Conservation (phyloP, 2,113 vertebrate species). For the Leptodactylus fuscus region DNA sequence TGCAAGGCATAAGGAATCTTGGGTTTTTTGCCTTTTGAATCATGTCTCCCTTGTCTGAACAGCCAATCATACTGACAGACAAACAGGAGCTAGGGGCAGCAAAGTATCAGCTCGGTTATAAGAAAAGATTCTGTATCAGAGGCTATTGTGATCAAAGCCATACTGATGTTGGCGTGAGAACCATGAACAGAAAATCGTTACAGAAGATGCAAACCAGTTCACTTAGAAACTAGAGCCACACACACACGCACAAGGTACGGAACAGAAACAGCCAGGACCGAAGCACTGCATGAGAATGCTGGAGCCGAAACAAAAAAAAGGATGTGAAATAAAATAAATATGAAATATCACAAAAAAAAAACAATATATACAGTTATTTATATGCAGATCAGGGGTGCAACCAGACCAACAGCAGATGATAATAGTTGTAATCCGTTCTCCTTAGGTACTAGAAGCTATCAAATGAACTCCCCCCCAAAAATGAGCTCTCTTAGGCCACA, state of each 20-base stretch:
- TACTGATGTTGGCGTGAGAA: conserved; percentile 51
- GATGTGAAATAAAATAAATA: conserved; percentile 33
- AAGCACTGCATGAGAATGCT: conserved; percentile 26
- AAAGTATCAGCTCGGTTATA: conserved; percentile 47
- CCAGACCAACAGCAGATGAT: conserved; percentile 35
- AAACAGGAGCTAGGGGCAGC: conserved; percentile 50
- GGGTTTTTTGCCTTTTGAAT: conserved; percentile 57
- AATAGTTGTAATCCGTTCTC: background rate
- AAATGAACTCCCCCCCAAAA: conserved; percentile 23
- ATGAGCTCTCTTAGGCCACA: background rate
- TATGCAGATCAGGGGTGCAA: conserved; percentile 52
- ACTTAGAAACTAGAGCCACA: conserved; percentile 47
- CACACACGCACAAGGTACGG: conserved; percentile 33
- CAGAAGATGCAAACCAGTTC: conserved; percentile 48
- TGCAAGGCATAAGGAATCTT: conserved; percentile 48
- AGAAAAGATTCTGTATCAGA: conserved; percentile 54
- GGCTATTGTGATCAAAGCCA: conserved; percentile 56
- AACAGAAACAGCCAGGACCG: conserved; percentile 43
- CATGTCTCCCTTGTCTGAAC: conserved; percentile 57
- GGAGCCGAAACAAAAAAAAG: conserved; percentile 11
- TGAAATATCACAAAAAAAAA: conserved; percentile 12
- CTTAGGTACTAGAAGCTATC: background rate
- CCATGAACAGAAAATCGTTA: conserved; percentile 57
- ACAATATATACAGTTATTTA: background rate
- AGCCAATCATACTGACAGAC: conserved; percentile 59